Base-by-base conservation (phyloP, 2,888 invertebrate species). In the Tubiluchus corallicola region DNA sequence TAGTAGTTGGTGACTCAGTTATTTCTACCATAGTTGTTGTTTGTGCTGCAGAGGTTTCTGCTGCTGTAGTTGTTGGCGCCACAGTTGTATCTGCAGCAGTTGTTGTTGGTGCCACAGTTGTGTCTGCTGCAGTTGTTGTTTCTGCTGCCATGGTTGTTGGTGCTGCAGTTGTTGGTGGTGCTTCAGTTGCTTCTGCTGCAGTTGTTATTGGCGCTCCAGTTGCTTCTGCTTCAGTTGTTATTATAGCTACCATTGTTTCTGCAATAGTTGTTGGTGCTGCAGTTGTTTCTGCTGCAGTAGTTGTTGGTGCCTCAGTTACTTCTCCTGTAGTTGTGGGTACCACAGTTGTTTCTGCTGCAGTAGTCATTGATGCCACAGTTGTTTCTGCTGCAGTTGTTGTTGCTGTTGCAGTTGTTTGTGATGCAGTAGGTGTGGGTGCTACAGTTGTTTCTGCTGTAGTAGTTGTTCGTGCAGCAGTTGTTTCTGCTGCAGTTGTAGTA, bases 291-390 rank as follows among this genome's bases (percentile, higher is more conserved):
- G 43, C 50, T 54, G 49, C 55, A 50, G 50, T n/a, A n/a, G n/a
- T n/a, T n/a, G n/a, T 55, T 45, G 54, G 61, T 46, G 57, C 52
- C 54, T 60, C 64, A 54, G 43, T 52, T 42, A 45, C 49, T 46
- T 45, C 50, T 57, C 65, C 16, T 18, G 41, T 19, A 19, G 18
- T 5, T 16, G 37, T n/a, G 17, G 17, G 17, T 18, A 43, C 29
- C 20, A n/a, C 13, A 20, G 41, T 21, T 4, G 16, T 42, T 41
- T 20, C 5, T 29, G 29, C 37, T 9, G 29, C 42, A 18, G 49
- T 38, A 5, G 20, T 38, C 16, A n/a, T 29, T n/a, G 29, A 9
- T 29, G 29, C 29, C n/a, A 29, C 29, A n/a, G 29, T 29, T n/a
- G 29, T 29, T 29, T 29, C 9, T 29, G 29, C n/a, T 9, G 9